Conservation (phyloP, 2,888 invertebrate genomes). For the Cerceris ruficornis region DNA sequence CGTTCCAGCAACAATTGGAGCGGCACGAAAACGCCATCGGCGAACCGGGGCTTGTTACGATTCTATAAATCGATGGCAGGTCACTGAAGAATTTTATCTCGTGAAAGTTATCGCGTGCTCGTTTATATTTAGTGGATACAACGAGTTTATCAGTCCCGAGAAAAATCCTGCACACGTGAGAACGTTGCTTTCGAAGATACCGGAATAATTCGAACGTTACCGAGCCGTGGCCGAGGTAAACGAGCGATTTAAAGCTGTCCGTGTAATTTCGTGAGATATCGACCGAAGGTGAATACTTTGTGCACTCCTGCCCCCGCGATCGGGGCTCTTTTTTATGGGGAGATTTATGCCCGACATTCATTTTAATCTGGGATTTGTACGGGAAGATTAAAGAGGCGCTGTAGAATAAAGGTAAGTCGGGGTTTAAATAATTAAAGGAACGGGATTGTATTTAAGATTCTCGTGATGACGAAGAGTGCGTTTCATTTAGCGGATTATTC, state of each 20-base stretch:
- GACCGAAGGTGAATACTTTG: no score
- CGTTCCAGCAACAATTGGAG: slow-evolving; percentile 9
- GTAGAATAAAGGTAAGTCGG: no score
- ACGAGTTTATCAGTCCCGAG: slow-evolving; percentile 47
- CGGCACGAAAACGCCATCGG: slow-evolving; percentile 15
- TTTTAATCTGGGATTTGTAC: no score
- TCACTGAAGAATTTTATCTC: slow-evolving; percentile 49
- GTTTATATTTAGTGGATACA: slow-evolving; percentile 40
- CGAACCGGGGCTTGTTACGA: slow-evolving; percentile 17
- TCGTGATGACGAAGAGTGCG: no score
- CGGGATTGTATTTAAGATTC: no score
- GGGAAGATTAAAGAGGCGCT: no score
- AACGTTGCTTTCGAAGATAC: background rate
- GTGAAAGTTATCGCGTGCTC: slow-evolving; percentile 53
- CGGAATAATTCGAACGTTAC: slow-evolving; percentile 2
- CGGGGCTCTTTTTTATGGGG: no score
- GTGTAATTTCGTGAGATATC: no score
- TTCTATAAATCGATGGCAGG: slow-evolving; percentile 46
- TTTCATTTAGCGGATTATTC: no score
- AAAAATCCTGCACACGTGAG: slow-evolving; percentile 18
- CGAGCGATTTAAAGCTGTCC: background rate
- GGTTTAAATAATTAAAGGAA: no score
- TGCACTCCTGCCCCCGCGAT: no score
- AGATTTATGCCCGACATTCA: no score
- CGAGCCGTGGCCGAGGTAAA: slow-evolving; percentile 3